Evolutionary conservation across 2,113 vertebrate species (phyloP).

Genomic region (Perca schrenkii): DNA sequence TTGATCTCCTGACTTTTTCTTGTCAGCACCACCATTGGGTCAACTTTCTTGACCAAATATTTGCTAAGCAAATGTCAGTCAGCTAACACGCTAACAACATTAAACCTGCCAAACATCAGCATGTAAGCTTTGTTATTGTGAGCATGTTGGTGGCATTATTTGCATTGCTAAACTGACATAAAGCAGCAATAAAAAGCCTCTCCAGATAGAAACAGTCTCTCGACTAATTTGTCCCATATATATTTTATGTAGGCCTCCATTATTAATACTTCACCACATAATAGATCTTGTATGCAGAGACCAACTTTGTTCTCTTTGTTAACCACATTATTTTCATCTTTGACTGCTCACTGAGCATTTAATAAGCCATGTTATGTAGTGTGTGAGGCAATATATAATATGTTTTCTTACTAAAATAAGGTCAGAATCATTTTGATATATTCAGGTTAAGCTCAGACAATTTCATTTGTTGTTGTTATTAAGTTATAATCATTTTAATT

Average conservation of each 20-base stretch:
- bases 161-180: background rate
- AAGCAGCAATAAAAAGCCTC: background rate
- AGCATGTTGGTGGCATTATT: background rate
- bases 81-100: background rate
- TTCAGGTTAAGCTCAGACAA: conserved; percentile 26
- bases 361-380: conserved; percentile 13
- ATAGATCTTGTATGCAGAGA: background rate
- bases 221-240: background rate
- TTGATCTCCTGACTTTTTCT: background rate
- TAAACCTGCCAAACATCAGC: background rate
- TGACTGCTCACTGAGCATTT: conserved; percentile 13
- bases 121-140: background rate
- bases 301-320: conserved; percentile 4
- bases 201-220: background rate
- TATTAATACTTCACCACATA: background rate
- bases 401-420: conserved; percentile 24
- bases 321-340: conserved; percentile 12
- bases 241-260: background rate
- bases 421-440: conserved; percentile 38
- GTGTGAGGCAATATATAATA: conserved; percentile 20
- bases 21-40: background rate
- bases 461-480: conserved; percentile 38
- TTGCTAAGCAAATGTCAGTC: background rate
- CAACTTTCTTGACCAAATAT: background rate
- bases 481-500: conserved; percentile 42